phyloP scores from a whole-genome alignment of 1,140 invertebrate genomes.

The Drosophila rhopaloa region DNA sequence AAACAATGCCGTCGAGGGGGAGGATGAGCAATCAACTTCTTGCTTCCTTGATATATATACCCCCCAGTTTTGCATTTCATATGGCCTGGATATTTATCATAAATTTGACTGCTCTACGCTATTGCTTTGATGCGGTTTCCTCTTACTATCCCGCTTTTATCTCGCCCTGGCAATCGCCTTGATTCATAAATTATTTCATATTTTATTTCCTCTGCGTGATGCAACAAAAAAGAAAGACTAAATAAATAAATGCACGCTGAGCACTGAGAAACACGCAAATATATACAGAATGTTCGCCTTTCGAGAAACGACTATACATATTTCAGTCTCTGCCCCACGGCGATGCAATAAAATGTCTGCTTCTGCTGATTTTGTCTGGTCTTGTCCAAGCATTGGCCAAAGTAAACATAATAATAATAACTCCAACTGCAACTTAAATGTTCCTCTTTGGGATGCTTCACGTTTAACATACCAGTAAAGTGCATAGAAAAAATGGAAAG shows the following conservation, averaged over 20 bases:
- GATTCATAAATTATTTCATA: conserved; percentile 74
- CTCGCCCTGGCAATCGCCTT: conserved; percentile 20
- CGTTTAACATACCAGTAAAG: conserved; percentile 10
- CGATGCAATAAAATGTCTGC: conserved; percentile 56
- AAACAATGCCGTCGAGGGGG: conserved; percentile 14
- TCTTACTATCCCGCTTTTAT: not conserved
- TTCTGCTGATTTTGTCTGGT: conserved; percentile 17
- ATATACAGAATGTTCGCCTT: conserved; percentile 18
- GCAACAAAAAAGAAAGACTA: conserved; percentile 29
- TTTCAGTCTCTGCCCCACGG: conserved; percentile 35
- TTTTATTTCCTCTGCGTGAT: conserved; percentile 70
- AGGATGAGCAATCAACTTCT: conserved; percentile 30
- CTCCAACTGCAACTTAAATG: conserved; percentile 48
- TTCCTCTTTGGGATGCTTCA: conserved; percentile 11
- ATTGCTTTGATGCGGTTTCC: conserved; percentile 32
- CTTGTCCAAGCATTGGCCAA: conserved; percentile 43
- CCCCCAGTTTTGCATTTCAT: conserved; percentile 16
- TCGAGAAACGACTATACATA: conserved; percentile 1
- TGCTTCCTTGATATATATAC: conserved; percentile 22
- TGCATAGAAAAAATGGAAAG: not conserved
- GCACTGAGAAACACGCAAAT: conserved; percentile 9
- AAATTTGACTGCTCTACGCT: conserved; percentile 38
- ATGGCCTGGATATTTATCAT: conserved; percentile 31
- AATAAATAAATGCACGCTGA: conserved; percentile 48
- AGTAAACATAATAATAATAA: conserved; percentile 64